phyloP scores from a whole-genome alignment of 1,140 invertebrate genomes.

The Vanessa atalanta region DNA sequence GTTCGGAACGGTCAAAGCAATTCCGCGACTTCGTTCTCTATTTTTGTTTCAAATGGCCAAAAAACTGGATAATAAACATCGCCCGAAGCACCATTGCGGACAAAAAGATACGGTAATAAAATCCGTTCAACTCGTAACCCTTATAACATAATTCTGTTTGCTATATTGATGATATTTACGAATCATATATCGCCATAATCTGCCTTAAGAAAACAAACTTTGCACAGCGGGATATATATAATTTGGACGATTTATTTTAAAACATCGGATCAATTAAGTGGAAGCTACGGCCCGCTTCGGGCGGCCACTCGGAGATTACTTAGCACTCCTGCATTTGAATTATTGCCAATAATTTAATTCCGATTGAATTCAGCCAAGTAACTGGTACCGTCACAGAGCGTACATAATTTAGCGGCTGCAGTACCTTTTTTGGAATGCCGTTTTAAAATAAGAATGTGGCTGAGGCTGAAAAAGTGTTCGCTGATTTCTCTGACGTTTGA shows the following conservation, averaged over 20 bases:
- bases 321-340: constrained; percentile 38
- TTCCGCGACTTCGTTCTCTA: constrained; percentile 16
- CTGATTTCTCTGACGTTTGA: constrained; percentile 11
- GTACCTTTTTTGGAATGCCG: constrained; percentile 2
- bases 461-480: not conserved
- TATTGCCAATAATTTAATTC: constrained; percentile 41
- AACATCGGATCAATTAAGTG: constrained; percentile 37
- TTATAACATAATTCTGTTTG: constrained; percentile 22
- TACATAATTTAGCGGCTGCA: constrained; percentile 15
- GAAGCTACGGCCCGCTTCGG: constrained; percentile 12
- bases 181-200: constrained; percentile 29
- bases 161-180: constrained; percentile 34
- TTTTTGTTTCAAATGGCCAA: constrained; percentile 32
- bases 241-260: constrained; percentile 32
- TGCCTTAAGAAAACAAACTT: constrained; percentile 22
- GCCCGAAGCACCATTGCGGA: constrained; percentile 18
- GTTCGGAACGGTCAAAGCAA: constrained; percentile 11
- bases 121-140: constrained; percentile 24
- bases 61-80: constrained; percentile 25
- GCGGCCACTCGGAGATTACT: constrained; percentile 30
- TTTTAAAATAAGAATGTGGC: not conserved
- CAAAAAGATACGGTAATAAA: constrained; percentile 29
- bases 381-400: constrained; percentile 6
- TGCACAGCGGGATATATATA: constrained; percentile 2
- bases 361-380: constrained; percentile 28